Percentiles rank a stretch among this genome's conserved stretches.
These are phyloP conservation scores for Herminia tarsipennalis DNA, from an alignment of 2,888 invertebrate species.

Conservation along the genomic window DNA sequence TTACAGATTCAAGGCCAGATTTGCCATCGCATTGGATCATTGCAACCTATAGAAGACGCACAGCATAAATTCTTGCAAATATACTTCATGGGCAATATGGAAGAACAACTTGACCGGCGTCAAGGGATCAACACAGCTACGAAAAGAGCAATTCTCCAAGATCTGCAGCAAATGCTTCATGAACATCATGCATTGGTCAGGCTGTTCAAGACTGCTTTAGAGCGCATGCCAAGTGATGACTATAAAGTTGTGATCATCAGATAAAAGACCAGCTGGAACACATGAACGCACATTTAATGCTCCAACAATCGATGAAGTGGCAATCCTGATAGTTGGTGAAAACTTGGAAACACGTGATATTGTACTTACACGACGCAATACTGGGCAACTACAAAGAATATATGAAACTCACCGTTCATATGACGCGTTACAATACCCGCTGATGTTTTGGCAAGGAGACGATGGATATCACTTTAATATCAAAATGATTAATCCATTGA, in stretches of 20 bases:
- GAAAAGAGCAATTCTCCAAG: slow-evolving; percentile 46
- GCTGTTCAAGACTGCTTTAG: slow-evolving; percentile 34
- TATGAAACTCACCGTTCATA: neutral
- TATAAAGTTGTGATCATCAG: slow-evolving; percentile 46
- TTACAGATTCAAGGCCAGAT: slow-evolving; percentile 41
- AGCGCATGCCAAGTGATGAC: slow-evolving; percentile 49
- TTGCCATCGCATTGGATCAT: slow-evolving; percentile 41
- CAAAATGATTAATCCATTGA: no score
- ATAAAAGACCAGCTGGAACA: slow-evolving; percentile 38
- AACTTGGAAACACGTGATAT: no score
- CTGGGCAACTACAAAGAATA: neutral
- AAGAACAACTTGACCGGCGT: slow-evolving; percentile 42
- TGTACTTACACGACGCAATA: no score
- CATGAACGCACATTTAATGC: slow-evolving; percentile 42
- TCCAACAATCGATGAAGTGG: no score
- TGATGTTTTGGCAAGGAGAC: no score
- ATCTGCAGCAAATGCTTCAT: no score
- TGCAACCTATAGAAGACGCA: slow-evolving; percentile 39
- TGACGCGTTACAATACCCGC: no score
- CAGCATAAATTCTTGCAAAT: slow-evolving; percentile 43
- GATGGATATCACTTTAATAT: no score
- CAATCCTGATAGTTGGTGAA: no score
- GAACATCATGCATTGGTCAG: no score
- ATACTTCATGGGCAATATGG: slow-evolving; percentile 45
- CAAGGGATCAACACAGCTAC: slow-evolving; percentile 24